Percentiles rank a stretch among this genome's conserved stretches.
phyloP scores from a whole-genome alignment of 2,113 vertebrate genomes.

The Nothocercus nigrocapillus region DNA sequence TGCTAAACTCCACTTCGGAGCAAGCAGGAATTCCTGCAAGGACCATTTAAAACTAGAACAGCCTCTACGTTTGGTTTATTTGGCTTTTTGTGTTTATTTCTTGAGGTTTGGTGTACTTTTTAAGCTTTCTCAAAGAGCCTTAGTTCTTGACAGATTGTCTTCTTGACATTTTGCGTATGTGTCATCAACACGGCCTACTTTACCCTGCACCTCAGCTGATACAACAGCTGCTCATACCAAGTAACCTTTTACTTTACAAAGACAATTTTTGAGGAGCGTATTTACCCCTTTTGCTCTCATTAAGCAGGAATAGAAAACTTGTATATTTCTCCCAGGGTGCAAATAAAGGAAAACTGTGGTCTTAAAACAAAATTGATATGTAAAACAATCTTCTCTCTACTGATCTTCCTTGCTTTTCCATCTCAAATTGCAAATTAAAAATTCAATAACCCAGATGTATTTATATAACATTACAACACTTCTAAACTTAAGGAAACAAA shows the following conservation, averaged over 20 bases:
- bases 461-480: neutral
- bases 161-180: neutral
- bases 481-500: slow-evolving; percentile 10
- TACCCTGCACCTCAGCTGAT: neutral
- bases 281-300: neutral
- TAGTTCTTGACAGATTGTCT: neutral
- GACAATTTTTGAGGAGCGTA: neutral
- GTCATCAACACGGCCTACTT: neutral
- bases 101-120: neutral
- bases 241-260: slow-evolving; percentile 7
- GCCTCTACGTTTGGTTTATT: neutral
- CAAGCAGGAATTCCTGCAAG: neutral
- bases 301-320: slow-evolving; percentile 20
- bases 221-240: neutral
- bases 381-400: slow-evolving; percentile 19
- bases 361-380: slow-evolving; percentile 55
- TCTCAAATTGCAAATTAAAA: slow-evolving; percentile 58
- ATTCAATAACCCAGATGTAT: neutral
- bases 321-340: slow-evolving; percentile 25
- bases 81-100: neutral
- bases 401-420: slow-evolving; percentile 16
- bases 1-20: neutral
- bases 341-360: slow-evolving; percentile 14
- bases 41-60: neutral
- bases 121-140: neutral